Evolutionary conservation across 1,140 invertebrate species (phyloP), one percentile per base, ranked within the genome.

Genomic region (Zaprionus ornatus): DNA sequence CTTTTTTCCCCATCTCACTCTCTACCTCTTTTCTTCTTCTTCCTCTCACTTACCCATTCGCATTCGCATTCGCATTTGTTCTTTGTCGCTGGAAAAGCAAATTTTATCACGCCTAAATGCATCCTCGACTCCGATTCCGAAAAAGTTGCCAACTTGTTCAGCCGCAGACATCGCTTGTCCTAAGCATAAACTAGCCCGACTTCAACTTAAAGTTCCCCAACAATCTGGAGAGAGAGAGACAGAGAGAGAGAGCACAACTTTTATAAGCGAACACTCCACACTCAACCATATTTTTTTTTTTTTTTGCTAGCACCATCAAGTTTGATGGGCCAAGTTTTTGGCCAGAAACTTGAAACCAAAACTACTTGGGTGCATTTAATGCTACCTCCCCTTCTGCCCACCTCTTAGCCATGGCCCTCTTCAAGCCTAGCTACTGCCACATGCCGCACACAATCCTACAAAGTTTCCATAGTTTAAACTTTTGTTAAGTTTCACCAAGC

Each of bases 271-370:
- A n/a, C n/a, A n/a, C n/a, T n/a, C n/a, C n/a, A n/a, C n/a, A n/a
- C n/a, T n/a, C n/a, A n/a, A n/a, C n/a, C n/a, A n/a, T n/a, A 50
- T 37, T 15, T 23, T 5, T 5, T 45, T 17, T 59, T 55, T 37
- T 40, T 35, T 32, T 21, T 2, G 2, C 19, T 17, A 5, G 27
- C 57, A 37, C 76, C 75, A 67, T 67, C 73, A 52, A 79, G 71
- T 87, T 87, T 87, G 42, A 83, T 87, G 77, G 76, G 55, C 19
- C 15, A 86, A 86, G 66, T 86, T 67, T 56, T 57, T 50, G 59
- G 59, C 23, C 32, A 63, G 45, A 62, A 74, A 68, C 64, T 68
- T 60, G 50, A 56, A 74, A 56, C 56, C 65, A 50, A 68, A 70
- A 62, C 66, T 69, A 70, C 29, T 74, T 74, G 56, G 29, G 37